phyloP scores from a whole-genome alignment of 2,797 vertebrate species.

The Vipera latastei region DNA sequence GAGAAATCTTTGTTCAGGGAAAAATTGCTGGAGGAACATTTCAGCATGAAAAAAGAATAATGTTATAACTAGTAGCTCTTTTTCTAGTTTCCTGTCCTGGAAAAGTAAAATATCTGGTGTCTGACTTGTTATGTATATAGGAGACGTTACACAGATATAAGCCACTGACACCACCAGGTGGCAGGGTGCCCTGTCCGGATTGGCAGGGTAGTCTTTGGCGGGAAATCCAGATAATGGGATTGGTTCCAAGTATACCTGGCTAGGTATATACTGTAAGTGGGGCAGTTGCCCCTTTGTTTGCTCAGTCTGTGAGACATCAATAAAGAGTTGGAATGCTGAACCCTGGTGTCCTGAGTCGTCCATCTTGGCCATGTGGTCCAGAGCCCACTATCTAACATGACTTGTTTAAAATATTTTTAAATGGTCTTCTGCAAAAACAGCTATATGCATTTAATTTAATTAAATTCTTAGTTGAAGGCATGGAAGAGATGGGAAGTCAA shows the following conservation, averaged over 20 bases:
- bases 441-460: background rate
- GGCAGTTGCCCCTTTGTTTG: too few species aligned
- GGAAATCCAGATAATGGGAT: too few species aligned
- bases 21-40: background rate
- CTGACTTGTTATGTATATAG: background rate
- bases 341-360: too few species aligned
- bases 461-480: background rate
- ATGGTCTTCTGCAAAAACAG: background rate
- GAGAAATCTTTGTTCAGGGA: background rate
- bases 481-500: background rate
- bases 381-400: background rate
- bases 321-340: too few species aligned
- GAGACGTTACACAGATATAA: too few species aligned
- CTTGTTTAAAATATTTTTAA: background rate
- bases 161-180: too few species aligned
- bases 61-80: background rate
- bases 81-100: background rate
- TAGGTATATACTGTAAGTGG: too few species aligned
- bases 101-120: background rate
- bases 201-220: too few species aligned
- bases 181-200: too few species aligned
- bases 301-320: too few species aligned
- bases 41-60: background rate
- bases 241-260: too few species aligned
- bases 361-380: too few species aligned